Evolutionary conservation across 2,797 vertebrate species (phyloP), one percentile per base, ranked within the genome.

Genomic region (Limosa lapponica): DNA sequence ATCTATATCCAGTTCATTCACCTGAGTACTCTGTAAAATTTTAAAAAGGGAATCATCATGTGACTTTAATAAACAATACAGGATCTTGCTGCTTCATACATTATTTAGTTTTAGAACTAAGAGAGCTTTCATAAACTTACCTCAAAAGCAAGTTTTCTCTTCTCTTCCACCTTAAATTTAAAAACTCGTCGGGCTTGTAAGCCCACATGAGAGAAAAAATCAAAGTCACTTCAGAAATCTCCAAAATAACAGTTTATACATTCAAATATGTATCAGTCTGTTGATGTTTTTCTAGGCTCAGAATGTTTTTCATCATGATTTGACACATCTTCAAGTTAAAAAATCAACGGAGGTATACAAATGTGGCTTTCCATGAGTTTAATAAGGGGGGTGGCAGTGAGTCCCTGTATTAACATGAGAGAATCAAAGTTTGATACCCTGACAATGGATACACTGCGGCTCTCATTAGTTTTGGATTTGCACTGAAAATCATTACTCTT

Each of bases 21-120:
- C 48, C 37, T 30, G 52, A 87, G 41, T 55, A 55, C 23, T 70
- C 32, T 8, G 7, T 52, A 64, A 67, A 66, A 93, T 49, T 91
- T 90, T 89, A 8, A 79, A 87, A 87, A 75, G n/a, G 28, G 16
- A 90, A 82, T 55, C 3, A 0, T 39, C 11, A 30, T 28, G 44
- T 84, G 73, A 89, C 77, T 77, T 82, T 87, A 77, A 91, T 36
- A 55, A 34, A 70, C 62, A 80, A 70, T 67, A 90, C 10, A 70
- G 46, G 30, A 84, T 58, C 70, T 87, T 67, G 54, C 59, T 64
- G 66, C 70, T 95, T 93, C 82, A 82, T 89, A 66, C 13, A 89
- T 94, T 79, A 95, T 84, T 96, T 90, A 48, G 10, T 59, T 93
- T 84, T 57, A 93, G 88, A 97, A 89, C 36, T 66, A 39, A 62